A percentile compares a stretch with the other conserved stretches of the same genome.
These are phyloP conservation scores for Phortica magna DNA, from an alignment of 2,888 invertebrate species.

Conservation along the genomic window DNA sequence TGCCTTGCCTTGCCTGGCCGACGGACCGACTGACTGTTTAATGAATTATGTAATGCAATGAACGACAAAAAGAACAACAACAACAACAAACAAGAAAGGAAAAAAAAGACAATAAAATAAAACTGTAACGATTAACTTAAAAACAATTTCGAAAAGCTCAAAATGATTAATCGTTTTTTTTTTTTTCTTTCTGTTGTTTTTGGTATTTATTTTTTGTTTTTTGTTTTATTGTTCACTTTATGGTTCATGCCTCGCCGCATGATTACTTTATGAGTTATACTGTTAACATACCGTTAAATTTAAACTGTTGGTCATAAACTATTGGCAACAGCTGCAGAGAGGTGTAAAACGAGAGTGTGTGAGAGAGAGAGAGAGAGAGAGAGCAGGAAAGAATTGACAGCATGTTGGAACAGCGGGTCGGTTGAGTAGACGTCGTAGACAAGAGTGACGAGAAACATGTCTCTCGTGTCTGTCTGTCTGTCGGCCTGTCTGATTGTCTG, in stretches of 20 bases:
- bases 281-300: constrained; percentile 60
- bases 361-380: neutral
- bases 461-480: neutral
- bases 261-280: constrained; percentile 44
- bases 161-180: constrained; percentile 30
- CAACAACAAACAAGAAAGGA: neutral
- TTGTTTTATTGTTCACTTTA: neutral
- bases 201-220: neutral
- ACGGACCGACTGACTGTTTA: neutral
- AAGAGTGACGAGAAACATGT: neutral
- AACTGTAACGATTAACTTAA: constrained; percentile 27
- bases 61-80: neutral
- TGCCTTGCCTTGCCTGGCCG: neutral
- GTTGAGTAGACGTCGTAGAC: neutral
- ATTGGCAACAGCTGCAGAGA: constrained; percentile 50
- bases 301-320: constrained; percentile 50
- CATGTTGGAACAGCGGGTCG: constrained; percentile 25
- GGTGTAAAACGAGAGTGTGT: neutral
- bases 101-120: constrained; percentile 16
- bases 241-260: neutral
- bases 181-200: neutral
- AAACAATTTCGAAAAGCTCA: constrained; percentile 26
- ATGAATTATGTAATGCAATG: constrained; percentile 14
- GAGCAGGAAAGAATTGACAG: too few species aligned
- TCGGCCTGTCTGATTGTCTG: neutral